These are phyloP conservation scores for Tetropium fuscum DNA, from an alignment of 2,888 invertebrate species.

Conservation along the genomic window DNA sequence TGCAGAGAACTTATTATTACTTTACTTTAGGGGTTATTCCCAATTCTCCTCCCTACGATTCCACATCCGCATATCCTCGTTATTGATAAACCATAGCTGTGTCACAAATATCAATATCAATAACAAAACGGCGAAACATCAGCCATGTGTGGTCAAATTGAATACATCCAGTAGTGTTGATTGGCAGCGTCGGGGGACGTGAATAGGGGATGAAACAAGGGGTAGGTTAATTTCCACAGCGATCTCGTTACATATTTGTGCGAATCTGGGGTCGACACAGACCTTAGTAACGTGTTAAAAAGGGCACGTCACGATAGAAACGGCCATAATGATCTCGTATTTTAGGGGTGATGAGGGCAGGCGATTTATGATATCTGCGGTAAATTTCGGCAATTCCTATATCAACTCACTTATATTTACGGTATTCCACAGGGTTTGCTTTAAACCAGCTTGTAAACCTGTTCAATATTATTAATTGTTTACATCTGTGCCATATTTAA, in stretches of 20 bases:
- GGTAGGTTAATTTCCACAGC: conserved; percentile 49
- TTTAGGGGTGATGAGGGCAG: conserved; percentile 11
- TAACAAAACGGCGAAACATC: conserved; percentile 35
- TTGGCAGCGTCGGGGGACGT: conserved; percentile 43
- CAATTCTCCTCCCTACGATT: no score
- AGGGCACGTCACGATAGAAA: conserved; percentile 42
- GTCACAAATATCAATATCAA: conserved; percentile 37
- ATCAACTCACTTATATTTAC: no score
- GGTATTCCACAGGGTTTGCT: no score
- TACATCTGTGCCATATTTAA: no score
- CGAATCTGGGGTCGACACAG: conserved; percentile 42
- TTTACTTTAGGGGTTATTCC: no score
- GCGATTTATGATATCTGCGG: no score
- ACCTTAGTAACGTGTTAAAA: conserved; percentile 43
- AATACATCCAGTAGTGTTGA: conserved; percentile 41
- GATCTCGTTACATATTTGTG: conserved; percentile 47
- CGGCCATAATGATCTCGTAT: conserved; percentile 31
- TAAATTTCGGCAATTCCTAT: no score
- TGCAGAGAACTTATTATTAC: no score
- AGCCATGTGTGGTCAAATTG: conserved; percentile 42
- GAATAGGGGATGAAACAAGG: conserved; percentile 40
- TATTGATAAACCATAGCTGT: conserved; percentile 19
- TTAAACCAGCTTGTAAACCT: no score
- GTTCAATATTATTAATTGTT: no score
- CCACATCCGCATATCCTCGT: conserved; percentile 8